A percentile compares a stretch with the other conserved stretches of the same genome.
Evolutionary conservation across 1,140 invertebrate genomes (phyloP).

Genomic region (Lasioglossum baleicum): DNA sequence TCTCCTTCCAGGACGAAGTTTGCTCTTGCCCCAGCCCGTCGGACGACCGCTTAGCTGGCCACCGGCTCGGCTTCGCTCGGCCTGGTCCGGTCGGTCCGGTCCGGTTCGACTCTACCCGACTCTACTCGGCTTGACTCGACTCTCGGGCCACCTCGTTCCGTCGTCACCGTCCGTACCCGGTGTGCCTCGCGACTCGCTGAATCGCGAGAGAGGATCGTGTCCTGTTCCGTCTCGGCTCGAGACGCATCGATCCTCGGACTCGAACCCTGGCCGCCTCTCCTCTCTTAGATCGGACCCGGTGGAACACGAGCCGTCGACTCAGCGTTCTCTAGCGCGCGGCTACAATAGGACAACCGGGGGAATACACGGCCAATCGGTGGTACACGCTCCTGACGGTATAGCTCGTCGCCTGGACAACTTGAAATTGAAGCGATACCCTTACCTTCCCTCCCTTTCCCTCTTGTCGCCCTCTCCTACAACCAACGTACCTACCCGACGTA

Average conservation of each 20-base stretch:
- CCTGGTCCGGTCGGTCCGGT: too few species aligned
- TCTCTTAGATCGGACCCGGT: conserved; percentile 25
- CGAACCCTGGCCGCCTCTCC: conserved; percentile 9
- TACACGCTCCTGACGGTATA: conserved; percentile 3
- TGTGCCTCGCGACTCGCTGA: conserved; percentile 3
- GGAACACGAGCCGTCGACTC: conserved; percentile 11
- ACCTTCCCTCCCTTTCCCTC: neutral
- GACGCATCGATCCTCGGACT: conserved; percentile 20
- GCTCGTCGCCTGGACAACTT: conserved; percentile 10
- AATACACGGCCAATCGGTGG: conserved; percentile 20
- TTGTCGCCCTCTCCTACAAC: too few species aligned
- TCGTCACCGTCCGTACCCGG: too few species aligned
- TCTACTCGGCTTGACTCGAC: too few species aligned
- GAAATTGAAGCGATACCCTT: neutral
- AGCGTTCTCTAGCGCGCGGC: neutral
- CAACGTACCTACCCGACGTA: too few species aligned
- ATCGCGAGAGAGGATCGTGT: conserved; percentile 11
- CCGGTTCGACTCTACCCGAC: too few species aligned
- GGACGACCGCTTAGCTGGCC: conserved; percentile 41
- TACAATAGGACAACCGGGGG: neutral
- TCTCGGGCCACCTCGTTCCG: neutral
- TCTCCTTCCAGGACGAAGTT: conserved; percentile 54
- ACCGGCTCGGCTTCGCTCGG: neutral
- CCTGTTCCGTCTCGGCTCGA: conserved; percentile 2
- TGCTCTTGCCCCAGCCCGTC: conserved; percentile 59